These are phyloP conservation scores for Aleiodes testaceus DNA, from an alignment of 2,888 invertebrate species.

Conservation along the genomic window DNA sequence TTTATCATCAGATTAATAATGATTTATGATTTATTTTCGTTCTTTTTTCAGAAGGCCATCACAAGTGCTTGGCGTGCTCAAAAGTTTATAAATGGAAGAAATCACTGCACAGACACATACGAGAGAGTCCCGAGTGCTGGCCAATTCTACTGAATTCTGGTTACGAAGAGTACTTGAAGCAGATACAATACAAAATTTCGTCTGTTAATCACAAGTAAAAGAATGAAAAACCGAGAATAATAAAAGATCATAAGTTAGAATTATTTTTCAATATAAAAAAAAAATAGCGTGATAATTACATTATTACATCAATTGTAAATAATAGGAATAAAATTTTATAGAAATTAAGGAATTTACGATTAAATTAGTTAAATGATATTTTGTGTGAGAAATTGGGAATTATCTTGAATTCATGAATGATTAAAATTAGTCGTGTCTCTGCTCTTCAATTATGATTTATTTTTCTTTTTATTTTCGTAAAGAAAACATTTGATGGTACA, in stretches of 20 bases:
- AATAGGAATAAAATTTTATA: constrained; percentile 24
- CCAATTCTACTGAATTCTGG: constrained; percentile 66
- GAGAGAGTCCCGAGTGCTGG: constrained; percentile 70
- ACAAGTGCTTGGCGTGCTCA: constrained; percentile 67
- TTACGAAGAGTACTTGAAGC: constrained; percentile 64
- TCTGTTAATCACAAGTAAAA: constrained; percentile 59
- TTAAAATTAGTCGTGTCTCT: no score
- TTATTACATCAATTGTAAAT: not conserved
- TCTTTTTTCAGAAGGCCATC: constrained; percentile 63
- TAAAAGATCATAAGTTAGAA: not conserved
- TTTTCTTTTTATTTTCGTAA: no score
- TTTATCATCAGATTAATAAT: constrained; percentile 6
- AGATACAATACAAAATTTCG: constrained; percentile 66
- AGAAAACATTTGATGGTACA: no score
- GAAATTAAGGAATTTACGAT: not conserved
- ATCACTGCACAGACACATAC: constrained; percentile 69
- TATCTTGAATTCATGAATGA: no score
- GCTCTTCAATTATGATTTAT: no score
- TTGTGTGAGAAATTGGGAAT: no score
- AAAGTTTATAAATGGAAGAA: constrained; percentile 72
- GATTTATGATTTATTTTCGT: constrained; percentile 48
- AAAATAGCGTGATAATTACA: constrained; percentile 9
- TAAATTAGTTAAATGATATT: not conserved
- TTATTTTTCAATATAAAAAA: constrained; percentile 29
- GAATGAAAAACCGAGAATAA: not conserved